Conservation (phyloP, 2,113 vertebrate genomes). For the Riparia riparia region DNA sequence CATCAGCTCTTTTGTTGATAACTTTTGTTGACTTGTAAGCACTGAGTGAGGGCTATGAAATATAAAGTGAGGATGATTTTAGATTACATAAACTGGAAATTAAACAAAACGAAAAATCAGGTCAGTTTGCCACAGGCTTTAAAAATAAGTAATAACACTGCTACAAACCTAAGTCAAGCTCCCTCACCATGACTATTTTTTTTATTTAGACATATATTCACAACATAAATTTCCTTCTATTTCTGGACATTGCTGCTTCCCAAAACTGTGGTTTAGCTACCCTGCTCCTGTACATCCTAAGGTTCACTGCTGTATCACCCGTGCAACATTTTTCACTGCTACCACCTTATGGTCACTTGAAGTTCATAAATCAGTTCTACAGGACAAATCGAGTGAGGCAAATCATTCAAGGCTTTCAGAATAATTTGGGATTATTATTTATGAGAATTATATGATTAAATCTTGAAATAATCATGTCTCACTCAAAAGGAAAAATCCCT, state of each 20-base stretch:
- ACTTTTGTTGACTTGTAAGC: neutral
- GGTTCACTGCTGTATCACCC: rapidly evolving
- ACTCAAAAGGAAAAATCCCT: neutral
- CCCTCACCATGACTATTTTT: neutral
- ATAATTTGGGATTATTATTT: neutral
- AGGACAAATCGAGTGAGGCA: neutral
- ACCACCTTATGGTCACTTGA: neutral
- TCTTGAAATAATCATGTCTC: neutral
- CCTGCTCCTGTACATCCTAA: neutral
- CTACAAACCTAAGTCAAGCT: neutral
- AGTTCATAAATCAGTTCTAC: neutral
- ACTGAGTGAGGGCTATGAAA: neutral
- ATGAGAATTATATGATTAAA: neutral
- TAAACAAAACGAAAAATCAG: neutral
- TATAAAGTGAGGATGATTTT: neutral
- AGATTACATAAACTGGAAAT: neutral
- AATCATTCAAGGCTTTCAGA: neutral
- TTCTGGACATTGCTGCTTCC: neutral
- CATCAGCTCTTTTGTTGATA: neutral
- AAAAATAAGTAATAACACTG: neutral
- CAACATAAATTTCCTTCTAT: neutral
- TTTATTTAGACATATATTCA: neutral
- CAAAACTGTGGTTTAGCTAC: neutral
- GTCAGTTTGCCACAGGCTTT: neutral
- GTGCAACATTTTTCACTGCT: neutral